A percentile compares a stretch with the other conserved stretches of the same genome.
Conservation (phyloP, 2,888 invertebrate species). For the Brenthis daphne region DNA sequence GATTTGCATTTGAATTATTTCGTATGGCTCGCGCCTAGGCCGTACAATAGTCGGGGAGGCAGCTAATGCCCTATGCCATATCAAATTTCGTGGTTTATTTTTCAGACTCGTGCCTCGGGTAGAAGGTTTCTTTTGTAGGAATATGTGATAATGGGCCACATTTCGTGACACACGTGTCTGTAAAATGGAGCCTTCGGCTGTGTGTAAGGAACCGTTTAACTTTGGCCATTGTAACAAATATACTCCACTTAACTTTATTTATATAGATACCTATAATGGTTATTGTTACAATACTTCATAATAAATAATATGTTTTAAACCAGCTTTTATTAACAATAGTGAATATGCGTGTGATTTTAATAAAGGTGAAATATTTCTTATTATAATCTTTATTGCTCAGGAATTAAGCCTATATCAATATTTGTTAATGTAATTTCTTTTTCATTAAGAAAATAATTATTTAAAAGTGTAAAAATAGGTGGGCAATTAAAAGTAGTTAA, state of each 20-base stretch:
- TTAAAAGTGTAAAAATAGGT: too few species aligned
- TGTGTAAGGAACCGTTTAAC: constrained; percentile 45
- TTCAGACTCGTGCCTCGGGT: constrained; percentile 69
- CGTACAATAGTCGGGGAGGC: constrained; percentile 71
- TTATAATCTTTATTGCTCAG: too few species aligned
- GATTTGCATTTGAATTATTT: constrained; percentile 83
- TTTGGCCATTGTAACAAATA: constrained; percentile 45
- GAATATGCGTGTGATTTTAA: not conserved
- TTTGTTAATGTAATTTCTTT: too few species aligned
- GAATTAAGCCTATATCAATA: too few species aligned
- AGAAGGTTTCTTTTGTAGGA: constrained; percentile 57
- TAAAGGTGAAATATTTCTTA: too few species aligned
- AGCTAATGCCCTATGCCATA: constrained; percentile 71
- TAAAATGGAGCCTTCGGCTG: constrained; percentile 56
- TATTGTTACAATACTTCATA: constrained; percentile 18
- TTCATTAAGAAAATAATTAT: too few species aligned
- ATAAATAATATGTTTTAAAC: not conserved
- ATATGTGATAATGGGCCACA: constrained; percentile 65
- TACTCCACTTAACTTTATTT: constrained; percentile 23
- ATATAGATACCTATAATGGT: constrained; percentile 15
- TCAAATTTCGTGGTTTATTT: constrained; percentile 80
- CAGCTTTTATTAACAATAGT: not conserved
- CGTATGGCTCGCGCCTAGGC: constrained; percentile 71
- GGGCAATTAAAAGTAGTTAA: too few species aligned
- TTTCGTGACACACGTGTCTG: constrained; percentile 75